These are phyloP conservation scores for Pandemis corylana DNA, from an alignment of 2,888 invertebrate species.

Conservation along the genomic window DNA sequence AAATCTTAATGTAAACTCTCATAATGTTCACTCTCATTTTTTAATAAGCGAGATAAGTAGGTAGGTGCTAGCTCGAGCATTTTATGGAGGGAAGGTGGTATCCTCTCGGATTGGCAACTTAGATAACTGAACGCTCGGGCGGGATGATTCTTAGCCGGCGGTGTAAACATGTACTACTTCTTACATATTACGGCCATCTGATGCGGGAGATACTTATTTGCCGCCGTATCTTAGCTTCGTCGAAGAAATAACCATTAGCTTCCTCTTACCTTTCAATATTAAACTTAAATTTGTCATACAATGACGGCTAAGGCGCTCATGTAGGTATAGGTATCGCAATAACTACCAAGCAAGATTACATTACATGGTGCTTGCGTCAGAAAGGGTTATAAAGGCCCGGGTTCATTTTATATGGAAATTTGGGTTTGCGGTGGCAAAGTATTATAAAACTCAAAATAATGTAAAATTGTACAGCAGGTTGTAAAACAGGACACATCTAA, in stretches of 20 bases:
- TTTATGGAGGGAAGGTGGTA: background rate
- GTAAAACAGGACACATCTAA: too few species aligned
- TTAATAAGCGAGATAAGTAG: background rate
- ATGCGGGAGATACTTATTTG: background rate
- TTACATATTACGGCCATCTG: background rate
- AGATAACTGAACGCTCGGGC: constrained; percentile 9
- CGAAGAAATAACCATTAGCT: too few species aligned
- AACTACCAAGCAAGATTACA: background rate
- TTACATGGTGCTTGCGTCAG: too few species aligned
- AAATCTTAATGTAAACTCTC: background rate
- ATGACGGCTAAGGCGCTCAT: too few species aligned
- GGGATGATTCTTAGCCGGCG: background rate
- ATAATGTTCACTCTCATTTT: background rate
- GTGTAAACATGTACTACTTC: background rate
- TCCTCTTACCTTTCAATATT: background rate
- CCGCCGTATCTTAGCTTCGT: background rate
- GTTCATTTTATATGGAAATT: too few species aligned
- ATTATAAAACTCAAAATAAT: too few species aligned
- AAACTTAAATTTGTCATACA: background rate
- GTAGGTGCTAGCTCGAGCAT: background rate
- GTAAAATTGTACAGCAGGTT: too few species aligned
- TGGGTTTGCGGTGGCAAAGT: too few species aligned
- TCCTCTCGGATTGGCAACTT: constrained; percentile 5
- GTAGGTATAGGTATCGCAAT: background rate
- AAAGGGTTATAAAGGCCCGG: too few species aligned